Base-by-base conservation (phyloP, 2,113 vertebrate species). In the Rhinoptilus africanus region DNA sequence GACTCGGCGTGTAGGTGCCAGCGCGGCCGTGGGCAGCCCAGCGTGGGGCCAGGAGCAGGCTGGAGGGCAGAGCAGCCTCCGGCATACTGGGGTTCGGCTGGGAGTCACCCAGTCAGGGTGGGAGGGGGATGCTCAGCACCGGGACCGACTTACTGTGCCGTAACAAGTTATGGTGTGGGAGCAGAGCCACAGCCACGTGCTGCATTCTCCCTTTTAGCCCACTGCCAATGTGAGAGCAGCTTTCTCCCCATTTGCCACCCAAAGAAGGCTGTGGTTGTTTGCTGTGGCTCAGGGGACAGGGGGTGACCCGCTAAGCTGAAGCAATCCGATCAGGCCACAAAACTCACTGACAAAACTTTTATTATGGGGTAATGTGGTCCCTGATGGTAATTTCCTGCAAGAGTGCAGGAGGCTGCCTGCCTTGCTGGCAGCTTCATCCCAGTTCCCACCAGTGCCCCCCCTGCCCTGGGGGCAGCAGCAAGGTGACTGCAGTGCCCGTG, bases 1-100 rank as follows among this genome's bases (percentile, higher is more conserved):
- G 98, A 98, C 96, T 98, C 98, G 1, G 96, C 98, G 11, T 98
- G 99, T 99, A 98, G 56, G 99, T 98, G 71, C 68, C 47, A 19
- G 26, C 1, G n/a, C 1, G 2, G 9, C 26, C 2, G 1, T 28
- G 43, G 32, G 23, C 23, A 26, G 43, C 60, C 47, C 28, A 4
- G 53, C 43, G 1, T 0, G 21, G 39, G 14, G 24, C 13, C 0
- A 18, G 69, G 39, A 10, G 19, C 0, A 11, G 48, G 57, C 13
- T 84, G 45, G 8, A 13, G 78, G 21, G n/a, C 47, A 35, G 26
- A 43, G 53, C 47, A 56, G 37, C 54, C 41, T 28, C 62, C 30
- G 1, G 0, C 50, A 6, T 26, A 0, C 4, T 3, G 22, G 17
- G 28, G 19, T 8, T 68, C 0, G 0, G 9, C 54, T 59, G 77